Conservation (phyloP, 2,888 invertebrate species). For the Sicus ferrugineus region DNA sequence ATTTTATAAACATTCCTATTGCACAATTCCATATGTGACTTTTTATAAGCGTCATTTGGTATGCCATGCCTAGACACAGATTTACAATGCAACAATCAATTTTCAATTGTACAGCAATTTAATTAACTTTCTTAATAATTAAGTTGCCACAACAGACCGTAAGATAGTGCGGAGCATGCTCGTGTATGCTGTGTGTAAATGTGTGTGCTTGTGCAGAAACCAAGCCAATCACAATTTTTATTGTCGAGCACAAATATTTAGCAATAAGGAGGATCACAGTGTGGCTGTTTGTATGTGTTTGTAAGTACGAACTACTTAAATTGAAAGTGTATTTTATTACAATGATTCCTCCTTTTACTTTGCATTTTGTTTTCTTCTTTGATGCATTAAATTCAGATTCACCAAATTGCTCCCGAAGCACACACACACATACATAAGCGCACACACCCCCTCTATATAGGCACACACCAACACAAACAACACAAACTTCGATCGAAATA, state of each 20-base stretch:
- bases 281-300: neutral
- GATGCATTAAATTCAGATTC: slow-evolving; percentile 35
- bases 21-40: no score
- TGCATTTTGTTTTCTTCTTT: slow-evolving; percentile 13
- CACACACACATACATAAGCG: slow-evolving; percentile 1
- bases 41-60: no score
- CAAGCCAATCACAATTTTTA: slow-evolving; percentile 23
- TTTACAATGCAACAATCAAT: slow-evolving; percentile 33
- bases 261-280: slow-evolving; percentile 1
- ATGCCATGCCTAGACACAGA: slow-evolving; percentile 18
- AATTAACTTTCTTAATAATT: slow-evolving; percentile 34
- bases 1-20: no score
- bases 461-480: slow-evolving; percentile 13
- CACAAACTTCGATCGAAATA: slow-evolving; percentile 13
- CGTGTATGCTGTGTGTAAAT: neutral
- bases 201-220: neutral
- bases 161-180: neutral
- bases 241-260: slow-evolving; percentile 27
- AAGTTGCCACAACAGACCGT: slow-evolving; percentile 25
- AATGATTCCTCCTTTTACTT: slow-evolving; percentile 6
- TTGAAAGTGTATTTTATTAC: slow-evolving; percentile 32
- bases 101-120: slow-evolving; percentile 30
- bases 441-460: neutral
- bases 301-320: slow-evolving; percentile 10
- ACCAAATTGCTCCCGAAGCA: slow-evolving; percentile 32